Percentiles rank a stretch among this genome's conserved stretches.
Evolutionary conservation across 2,888 invertebrate species (phyloP).

Genomic region (Nymphalis c-album): DNA sequence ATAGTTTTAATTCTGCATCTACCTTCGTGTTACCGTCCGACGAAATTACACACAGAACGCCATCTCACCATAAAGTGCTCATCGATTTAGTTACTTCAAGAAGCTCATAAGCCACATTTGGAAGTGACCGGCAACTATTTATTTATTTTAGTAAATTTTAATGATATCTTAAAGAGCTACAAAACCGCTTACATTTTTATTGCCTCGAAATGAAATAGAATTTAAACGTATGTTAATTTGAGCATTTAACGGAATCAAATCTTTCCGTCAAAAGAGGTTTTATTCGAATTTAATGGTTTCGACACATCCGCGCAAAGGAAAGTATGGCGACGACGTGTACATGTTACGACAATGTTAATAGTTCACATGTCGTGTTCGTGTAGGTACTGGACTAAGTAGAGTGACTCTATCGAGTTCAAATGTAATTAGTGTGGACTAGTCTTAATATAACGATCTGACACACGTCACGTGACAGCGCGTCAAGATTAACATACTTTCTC

Average conservation of each 20-base stretch:
- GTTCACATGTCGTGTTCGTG: too few species aligned
- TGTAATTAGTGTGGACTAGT: background rate
- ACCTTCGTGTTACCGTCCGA: background rate
- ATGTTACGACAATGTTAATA: too few species aligned
- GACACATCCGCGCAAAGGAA: background rate
- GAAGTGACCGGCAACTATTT: background rate
- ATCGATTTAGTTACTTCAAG: background rate
- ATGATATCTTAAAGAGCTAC: constrained; percentile 6
- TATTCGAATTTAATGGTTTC: constrained; percentile 1
- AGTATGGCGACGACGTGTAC: too few species aligned
- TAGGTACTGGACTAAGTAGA: background rate
- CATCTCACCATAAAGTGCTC: background rate
- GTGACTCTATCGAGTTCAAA: background rate
- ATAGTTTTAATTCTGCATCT: too few species aligned
- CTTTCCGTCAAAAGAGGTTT: background rate
- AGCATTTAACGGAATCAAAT: constrained; percentile 3
- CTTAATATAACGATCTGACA: background rate
- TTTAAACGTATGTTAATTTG: constrained; percentile 8
- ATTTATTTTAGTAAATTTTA: constrained; percentile 1
- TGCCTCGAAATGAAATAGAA: constrained; percentile 10
- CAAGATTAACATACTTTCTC: constrained; percentile 31
- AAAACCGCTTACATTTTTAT: constrained; percentile 14
- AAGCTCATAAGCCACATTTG: background rate
- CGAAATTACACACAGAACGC: background rate
- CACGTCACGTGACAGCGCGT: constrained; percentile 13